A percentile compares a stretch with the other conserved stretches of the same genome.
phyloP scores from a whole-genome alignment of 2,797 vertebrate species.

The Spinus pinus region DNA sequence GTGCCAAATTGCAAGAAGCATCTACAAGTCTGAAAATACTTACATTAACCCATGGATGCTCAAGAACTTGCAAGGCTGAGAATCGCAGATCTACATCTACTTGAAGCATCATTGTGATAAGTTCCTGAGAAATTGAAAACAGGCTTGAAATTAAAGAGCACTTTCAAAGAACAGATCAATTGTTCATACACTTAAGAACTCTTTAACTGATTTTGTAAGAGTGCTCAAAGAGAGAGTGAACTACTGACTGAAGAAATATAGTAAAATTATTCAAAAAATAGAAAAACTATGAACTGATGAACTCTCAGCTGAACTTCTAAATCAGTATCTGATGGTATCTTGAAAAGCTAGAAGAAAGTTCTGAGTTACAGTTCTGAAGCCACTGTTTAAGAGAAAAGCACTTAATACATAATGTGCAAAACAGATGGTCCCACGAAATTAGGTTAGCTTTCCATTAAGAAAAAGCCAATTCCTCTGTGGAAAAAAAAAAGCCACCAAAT shows the following conservation, averaged over 20 bases:
- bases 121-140: constrained; percentile 79
- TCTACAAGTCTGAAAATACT: constrained; percentile 68
- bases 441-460: constrained; percentile 20
- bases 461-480: neutral
- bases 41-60: constrained; percentile 96
- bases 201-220: neutral
- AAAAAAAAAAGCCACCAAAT: neutral
- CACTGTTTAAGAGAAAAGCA: constrained; percentile 4
- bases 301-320: constrained; percentile 1
- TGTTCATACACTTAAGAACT: neutral
- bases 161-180: neutral
- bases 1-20: neutral
- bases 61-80: constrained; percentile 91
- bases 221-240: neutral
- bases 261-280: neutral
- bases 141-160: neutral
- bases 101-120: constrained; percentile 93
- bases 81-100: constrained; percentile 89
- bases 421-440: constrained; percentile 9
- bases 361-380: neutral
- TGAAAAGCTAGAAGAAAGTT: constrained; percentile 18
- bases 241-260: neutral
- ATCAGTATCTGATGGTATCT: neutral
- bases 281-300: neutral
- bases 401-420: neutral